Evolutionary conservation across 2,113 vertebrate species (phyloP).

Genomic region (Talpa occidentalis): DNA sequence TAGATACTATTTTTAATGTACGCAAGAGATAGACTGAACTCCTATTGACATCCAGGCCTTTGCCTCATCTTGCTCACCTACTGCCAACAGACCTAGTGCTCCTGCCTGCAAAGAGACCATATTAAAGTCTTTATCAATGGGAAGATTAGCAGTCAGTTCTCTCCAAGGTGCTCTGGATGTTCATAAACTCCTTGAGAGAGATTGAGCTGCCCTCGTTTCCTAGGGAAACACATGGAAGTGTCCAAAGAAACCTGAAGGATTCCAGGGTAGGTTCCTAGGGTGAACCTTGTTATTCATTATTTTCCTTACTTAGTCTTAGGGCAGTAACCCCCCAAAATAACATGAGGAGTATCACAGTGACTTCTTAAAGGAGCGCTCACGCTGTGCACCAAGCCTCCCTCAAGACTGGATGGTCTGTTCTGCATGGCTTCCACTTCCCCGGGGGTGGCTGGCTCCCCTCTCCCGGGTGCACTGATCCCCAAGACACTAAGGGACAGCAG

Average conservation of each 20-base stretch:
- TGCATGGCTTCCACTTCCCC: background rate
- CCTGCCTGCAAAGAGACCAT: no score
- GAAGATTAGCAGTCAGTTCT: background rate
- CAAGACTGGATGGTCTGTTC: no score
- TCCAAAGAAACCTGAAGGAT: background rate
- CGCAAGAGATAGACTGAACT: background rate
- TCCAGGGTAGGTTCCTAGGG: background rate
- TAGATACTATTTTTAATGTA: background rate
- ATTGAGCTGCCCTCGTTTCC: background rate
- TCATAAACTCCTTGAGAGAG: background rate
- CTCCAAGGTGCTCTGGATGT: background rate
- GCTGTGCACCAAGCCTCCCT: background rate
- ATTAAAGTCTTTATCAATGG: background rate
- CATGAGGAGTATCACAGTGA: background rate
- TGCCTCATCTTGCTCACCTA: background rate
- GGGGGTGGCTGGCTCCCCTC: background rate
- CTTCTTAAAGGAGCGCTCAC: background rate
- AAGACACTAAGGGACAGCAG: no score
- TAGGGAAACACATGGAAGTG: rapidly evolving
- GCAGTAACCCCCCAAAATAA: rapidly evolving
- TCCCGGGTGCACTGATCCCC: background rate
- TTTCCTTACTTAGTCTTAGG: background rate
- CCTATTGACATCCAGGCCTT: background rate
- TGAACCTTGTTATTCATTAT: background rate
- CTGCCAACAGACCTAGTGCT: background rate